Conservation (phyloP, 2,888 invertebrate species). For the Tenthredo amoena region DNA sequence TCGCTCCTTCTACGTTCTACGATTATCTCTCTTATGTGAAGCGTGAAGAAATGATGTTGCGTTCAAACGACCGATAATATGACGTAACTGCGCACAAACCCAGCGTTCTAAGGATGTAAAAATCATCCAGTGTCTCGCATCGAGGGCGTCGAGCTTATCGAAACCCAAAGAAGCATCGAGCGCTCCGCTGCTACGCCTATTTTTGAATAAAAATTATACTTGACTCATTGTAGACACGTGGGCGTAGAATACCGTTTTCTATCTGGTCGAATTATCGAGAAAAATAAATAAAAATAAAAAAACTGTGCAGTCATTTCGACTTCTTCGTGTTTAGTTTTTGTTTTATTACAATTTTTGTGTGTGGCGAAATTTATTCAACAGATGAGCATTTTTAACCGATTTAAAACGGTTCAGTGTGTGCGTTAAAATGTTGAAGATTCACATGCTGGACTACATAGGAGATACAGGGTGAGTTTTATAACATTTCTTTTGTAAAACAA, state of each 20-base stretch:
- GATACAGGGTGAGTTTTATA: slow-evolving; percentile 73
- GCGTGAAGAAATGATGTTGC: background rate
- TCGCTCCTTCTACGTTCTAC: background rate
- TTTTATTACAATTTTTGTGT: background rate
- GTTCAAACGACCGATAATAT: background rate
- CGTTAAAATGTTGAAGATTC: slow-evolving; percentile 73
- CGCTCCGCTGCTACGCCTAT: background rate
- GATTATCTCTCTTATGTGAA: background rate
- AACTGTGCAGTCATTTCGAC: no score
- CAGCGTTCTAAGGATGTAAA: background rate
- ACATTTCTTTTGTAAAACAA: background rate
- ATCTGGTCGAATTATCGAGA: slow-evolving; percentile 6
- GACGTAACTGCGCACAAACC: background rate
- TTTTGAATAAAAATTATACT: background rate
- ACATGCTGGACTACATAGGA: slow-evolving; percentile 76
- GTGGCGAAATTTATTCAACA: background rate
- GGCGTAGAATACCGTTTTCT: slow-evolving; percentile 23
- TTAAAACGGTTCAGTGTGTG: background rate
- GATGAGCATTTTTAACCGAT: background rate
- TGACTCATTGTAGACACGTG: slow-evolving; percentile 16
- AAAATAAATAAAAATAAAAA: background rate
- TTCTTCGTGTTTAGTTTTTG: background rate
- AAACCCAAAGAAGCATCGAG: background rate
- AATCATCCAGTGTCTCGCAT: background rate
- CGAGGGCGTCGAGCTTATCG: background rate